Evolutionary conservation across 1,140 invertebrate species (phyloP), one percentile per base, ranked within the genome.

Genomic region (Scaptomyza pallida): DNA sequence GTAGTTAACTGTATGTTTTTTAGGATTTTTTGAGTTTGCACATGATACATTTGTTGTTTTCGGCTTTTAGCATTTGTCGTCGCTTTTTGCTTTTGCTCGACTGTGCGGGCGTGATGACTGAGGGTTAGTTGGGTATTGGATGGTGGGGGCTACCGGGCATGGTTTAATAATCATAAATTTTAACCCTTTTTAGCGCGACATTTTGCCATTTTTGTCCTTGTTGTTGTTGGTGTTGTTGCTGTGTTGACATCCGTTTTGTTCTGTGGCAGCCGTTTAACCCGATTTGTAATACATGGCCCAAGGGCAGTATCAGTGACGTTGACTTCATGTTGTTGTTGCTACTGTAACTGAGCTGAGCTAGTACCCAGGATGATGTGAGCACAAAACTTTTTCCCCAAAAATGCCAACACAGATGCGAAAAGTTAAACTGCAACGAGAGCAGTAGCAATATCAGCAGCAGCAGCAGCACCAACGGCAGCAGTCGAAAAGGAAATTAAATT

Each of bases 111-210:
- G n/a, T 37, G 3, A 37, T 37, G 33, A 37, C 33, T n/a, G 12
- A 37, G 33, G 33, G 33, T 12, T 30, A 30, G 26, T n/a, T 35
- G 33, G 12, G 10, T 30, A 54, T 17, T n/a, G 37, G 37, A n/a
- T 5, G 10, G 26, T 33, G 8, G 8, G 16, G 71, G 56, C 48
- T 57, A 61, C 57, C 43, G 63, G 15, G 62, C 48, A 62, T 21
- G 73, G 75, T 85, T 81, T 85, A 89, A 86, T 89, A 89, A 89
- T 85, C 80, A 89, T 85, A 89, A 89, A 89, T 89, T 80, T 59
- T 86, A 81, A 89, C 82, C 82, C 82, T 62, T 88, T 74, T 82
- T 67, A 41, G 57, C 56, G 70, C 62, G 59, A 72, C 79, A 75
- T 75, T n/a, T 62, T 80, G 50, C 15, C 41, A 33, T 56, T 61